Base-by-base conservation (phyloP, 1,140 invertebrate genomes). In the Drosophila ironensis region DNA sequence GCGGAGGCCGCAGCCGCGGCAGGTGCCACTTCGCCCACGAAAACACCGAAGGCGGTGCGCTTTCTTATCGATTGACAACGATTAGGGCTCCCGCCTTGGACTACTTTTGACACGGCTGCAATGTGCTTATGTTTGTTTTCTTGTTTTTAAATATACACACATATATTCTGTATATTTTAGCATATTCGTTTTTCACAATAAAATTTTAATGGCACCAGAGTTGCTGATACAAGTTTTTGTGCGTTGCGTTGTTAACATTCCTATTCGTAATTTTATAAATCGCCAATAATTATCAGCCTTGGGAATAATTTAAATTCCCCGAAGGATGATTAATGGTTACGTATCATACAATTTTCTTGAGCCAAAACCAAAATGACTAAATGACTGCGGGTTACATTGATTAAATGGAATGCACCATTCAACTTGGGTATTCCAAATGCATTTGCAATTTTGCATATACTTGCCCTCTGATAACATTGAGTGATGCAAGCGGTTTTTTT, bases 61-160 rank as follows among this genome's bases (percentile, higher is more conserved):
- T 89, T 89, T 64, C 68, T 89, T 30, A 75, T 89, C 46, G 88
- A 89, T 74, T 89, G 56, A 88, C 57, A 14, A 38, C 24, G 17
- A 7, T 41, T 60, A 51, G 42, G n/a, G n/a, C 35, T 57, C 20
- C 6, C 47, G 44, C 48, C 53, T 72, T 46, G 57, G 27, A 46
- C 51, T 56, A 27, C 20, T 33, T 51, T 51, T 37, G 40, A 45
- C 19, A n/a, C n/a, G n/a, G 53, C 42, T 82, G 59, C 71, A 81
- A 75, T 80, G 60, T 52, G 59, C 30, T 74, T 77, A 54, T 60
- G 50, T 64, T 51, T 72, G 40, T 74, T 74, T 57, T 75, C 78
- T 64, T 74, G 71, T 51, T 53, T 82, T 82, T 53, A 41, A 63
- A 71, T 75, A 66, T 70, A 64, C n/a, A n/a, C n/a, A n/a, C n/a